Conservation (phyloP, 2,888 invertebrate species). For the Andrena marginata region DNA sequence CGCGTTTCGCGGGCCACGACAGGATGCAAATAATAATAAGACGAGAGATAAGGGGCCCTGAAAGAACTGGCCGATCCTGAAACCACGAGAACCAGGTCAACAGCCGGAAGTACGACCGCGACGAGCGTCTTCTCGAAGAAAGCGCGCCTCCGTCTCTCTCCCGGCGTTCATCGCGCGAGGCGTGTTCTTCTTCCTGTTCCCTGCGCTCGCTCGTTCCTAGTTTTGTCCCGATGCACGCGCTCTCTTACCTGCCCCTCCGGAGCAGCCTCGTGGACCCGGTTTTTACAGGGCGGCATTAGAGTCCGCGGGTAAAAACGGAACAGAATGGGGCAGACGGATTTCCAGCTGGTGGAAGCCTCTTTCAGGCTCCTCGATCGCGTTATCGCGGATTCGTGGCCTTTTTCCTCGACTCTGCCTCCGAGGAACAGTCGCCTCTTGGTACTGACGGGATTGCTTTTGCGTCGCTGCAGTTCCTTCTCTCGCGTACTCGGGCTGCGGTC, state of each 20-base stretch:
- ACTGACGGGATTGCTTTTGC: too few relatives aligned
- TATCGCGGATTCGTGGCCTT: background rate
- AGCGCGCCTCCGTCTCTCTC: slow-evolving; percentile 19
- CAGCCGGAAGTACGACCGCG: slow-evolving; percentile 70
- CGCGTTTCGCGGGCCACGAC: slow-evolving; percentile 28
- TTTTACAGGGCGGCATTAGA: background rate
- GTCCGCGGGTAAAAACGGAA: background rate
- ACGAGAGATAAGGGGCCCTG: slow-evolving; percentile 49
- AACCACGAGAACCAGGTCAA: slow-evolving; percentile 73
- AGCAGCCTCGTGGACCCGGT: background rate
- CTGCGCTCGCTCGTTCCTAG: slow-evolving; percentile 25
- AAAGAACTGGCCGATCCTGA: slow-evolving; percentile 67
- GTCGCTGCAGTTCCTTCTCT: too few relatives aligned
- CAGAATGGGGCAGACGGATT: background rate
- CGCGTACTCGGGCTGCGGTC: too few relatives aligned
- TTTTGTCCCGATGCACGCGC: slow-evolving; percentile 31
- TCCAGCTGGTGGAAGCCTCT: background rate
- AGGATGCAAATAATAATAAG: slow-evolving; percentile 66
- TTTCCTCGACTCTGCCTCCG: background rate
- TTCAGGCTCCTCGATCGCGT: slow-evolving; percentile 1
- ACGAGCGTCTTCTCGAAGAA: slow-evolving; percentile 53
- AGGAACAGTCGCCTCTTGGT: too few relatives aligned
- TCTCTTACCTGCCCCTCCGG: background rate
- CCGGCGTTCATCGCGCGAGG: background rate
- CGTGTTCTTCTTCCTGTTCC: slow-evolving; percentile 39